Evolutionary conservation across 2,888 invertebrate genomes (phyloP).

Genomic region (Saturnia japonica): DNA sequence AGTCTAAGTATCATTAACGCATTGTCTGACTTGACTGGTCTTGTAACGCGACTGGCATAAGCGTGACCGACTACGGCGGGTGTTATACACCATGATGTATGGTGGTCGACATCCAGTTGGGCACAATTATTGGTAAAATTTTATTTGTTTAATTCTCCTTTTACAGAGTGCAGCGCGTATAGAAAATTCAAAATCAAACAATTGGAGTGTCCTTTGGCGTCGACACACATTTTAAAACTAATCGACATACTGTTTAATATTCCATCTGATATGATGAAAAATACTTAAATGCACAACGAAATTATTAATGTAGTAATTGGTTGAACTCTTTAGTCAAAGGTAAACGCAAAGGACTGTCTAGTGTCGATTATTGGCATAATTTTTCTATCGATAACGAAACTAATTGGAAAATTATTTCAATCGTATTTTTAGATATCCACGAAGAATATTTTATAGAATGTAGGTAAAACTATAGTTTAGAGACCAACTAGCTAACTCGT

Average conservation of each 20-base stretch:
- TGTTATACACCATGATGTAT: too few relatives aligned
- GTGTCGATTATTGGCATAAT: background rate
- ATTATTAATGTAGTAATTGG: background rate
- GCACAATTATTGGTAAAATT: background rate
- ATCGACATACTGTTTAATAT: constrained; percentile 11
- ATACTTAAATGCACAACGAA: background rate
- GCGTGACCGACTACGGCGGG: too few relatives aligned
- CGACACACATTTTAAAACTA: constrained; percentile 54
- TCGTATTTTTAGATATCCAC: background rate
- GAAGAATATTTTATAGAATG: background rate
- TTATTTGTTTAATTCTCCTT: constrained; percentile 20
- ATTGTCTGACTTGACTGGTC: too few relatives aligned
- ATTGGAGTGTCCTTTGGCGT: constrained; percentile 47
- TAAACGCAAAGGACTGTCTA: background rate
- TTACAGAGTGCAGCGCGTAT: constrained; percentile 64
- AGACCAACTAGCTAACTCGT: background rate
- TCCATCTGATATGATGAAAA: background rate
- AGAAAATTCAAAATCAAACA: constrained; percentile 44
- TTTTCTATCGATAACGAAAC: background rate
- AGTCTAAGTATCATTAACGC: too few relatives aligned
- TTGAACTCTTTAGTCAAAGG: background rate
- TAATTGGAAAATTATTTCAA: background rate
- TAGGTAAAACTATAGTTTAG: background rate
- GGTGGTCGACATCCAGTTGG: too few relatives aligned
- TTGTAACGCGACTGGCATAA: too few relatives aligned